phyloP scores from a whole-genome alignment of 2,888 invertebrate species.

The Habroteleia sp. region DNA sequence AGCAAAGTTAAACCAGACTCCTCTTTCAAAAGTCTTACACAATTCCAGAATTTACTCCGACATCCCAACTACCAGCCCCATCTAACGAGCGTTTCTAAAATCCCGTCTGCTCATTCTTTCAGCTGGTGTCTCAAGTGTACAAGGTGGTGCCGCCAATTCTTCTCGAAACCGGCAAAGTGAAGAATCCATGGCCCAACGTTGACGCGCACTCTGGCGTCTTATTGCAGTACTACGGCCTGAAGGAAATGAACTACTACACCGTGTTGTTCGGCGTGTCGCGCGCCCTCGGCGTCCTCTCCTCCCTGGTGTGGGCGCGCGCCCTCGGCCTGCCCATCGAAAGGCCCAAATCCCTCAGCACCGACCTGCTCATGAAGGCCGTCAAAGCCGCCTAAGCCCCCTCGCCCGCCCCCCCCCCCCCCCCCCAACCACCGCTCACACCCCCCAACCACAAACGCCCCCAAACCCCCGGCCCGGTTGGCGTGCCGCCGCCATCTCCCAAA shows the following conservation, averaged over 20 bases:
- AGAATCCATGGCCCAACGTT: slow-evolving; percentile 99
- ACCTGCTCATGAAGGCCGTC: slow-evolving; percentile 78
- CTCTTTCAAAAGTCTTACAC: too few species aligned
- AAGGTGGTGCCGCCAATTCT: slow-evolving; percentile 96
- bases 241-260: slow-evolving; percentile 95
- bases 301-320: slow-evolving; percentile 91
- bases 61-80: too few species aligned
- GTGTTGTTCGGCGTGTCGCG: slow-evolving; percentile 94
- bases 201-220: slow-evolving; percentile 96
- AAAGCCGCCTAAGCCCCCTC: slow-evolving; percentile 72
- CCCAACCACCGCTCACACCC: too few species aligned
- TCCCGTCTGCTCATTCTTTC: too few species aligned
- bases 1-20: too few species aligned
- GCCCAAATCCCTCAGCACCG: slow-evolving; percentile 88
- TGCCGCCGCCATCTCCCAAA: too few species aligned
- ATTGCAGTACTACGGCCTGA: slow-evolving; percentile 90
- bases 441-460: too few species aligned
- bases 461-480: too few species aligned
- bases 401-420: neutral
- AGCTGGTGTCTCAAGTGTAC: slow-evolving; percentile 93
- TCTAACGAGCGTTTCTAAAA: too few species aligned
- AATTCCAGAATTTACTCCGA: too few species aligned
- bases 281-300: slow-evolving; percentile 90
- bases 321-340: slow-evolving; percentile 91
- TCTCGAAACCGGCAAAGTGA: slow-evolving; percentile 95